phyloP scores from a whole-genome alignment of 2,888 invertebrate species.

The Aphodius sticticus region DNA sequence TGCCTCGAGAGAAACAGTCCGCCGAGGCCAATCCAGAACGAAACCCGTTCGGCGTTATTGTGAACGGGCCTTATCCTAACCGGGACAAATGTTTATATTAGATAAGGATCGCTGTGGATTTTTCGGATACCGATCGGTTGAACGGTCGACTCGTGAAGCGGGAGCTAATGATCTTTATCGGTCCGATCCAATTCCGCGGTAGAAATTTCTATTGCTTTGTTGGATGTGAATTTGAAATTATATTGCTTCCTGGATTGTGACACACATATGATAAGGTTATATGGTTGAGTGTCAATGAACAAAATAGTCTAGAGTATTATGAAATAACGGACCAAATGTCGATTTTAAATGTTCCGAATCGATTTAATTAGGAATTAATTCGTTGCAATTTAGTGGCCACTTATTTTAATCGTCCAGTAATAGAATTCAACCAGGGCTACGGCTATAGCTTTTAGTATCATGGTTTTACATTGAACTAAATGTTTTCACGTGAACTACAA shows the following conservation, averaged over 20 bases:
- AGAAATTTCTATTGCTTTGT: neutral
- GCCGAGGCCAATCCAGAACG: neutral
- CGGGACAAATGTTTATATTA: slow-evolving; percentile 25
- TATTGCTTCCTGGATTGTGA: neutral
- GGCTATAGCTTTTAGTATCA: too few relatives aligned
- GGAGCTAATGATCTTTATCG: slow-evolving; percentile 9
- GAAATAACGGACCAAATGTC: neutral
- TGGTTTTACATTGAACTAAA: too few relatives aligned
- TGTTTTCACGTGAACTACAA: too few relatives aligned
- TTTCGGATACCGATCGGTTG: slow-evolving; percentile 19
- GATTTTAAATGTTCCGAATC: neutral
- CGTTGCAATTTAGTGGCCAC: too few relatives aligned
- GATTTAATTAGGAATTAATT: neutral
- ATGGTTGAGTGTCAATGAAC: neutral
- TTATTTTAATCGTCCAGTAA: too few relatives aligned
- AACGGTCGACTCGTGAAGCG: neutral
- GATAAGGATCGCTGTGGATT: slow-evolving; percentile 12
- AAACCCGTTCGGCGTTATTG: slow-evolving; percentile 14
- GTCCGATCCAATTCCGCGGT: neutral
- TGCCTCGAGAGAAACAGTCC: neutral
- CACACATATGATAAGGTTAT: neutral
- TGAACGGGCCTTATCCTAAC: slow-evolving; percentile 19
- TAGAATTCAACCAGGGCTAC: too few relatives aligned
- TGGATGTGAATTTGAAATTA: neutral
- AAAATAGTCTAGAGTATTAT: neutral